Conservation (phyloP, 2,888 invertebrate species). For the Sminthurinus aureus region DNA sequence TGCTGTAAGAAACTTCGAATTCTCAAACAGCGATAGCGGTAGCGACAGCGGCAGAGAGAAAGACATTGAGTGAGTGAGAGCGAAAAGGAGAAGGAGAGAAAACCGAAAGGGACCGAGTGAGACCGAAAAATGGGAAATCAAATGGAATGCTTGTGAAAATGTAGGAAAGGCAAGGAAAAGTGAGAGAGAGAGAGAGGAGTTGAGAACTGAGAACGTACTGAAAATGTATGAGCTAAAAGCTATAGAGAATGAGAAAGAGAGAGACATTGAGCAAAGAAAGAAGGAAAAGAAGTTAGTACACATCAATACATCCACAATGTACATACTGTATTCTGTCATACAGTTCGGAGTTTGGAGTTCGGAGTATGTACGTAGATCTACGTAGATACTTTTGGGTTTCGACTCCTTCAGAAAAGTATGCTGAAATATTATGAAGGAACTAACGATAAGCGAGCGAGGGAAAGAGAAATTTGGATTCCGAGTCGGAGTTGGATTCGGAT, state of each 20-base stretch:
- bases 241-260: background rate
- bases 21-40: background rate
- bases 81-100: background rate
- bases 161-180: background rate
- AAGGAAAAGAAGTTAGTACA: background rate
- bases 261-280: background rate
- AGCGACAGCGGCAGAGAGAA: background rate
- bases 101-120: background rate
- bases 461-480: background rate
- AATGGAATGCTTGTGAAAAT: slow-evolving; percentile 14
- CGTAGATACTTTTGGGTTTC: too few relatives aligned
- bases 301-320: too few relatives aligned
- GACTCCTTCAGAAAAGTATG: too few relatives aligned
- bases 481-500: background rate
- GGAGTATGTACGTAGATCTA: too few relatives aligned
- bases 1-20: too few relatives aligned
- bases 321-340: too few relatives aligned
- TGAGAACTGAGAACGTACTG: background rate
- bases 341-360: too few relatives aligned
- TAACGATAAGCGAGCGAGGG: background rate
- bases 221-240: background rate
- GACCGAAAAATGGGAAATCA: slow-evolving; percentile 2
- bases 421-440: background rate
- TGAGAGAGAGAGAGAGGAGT: background rate
- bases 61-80: background rate